Evolutionary conservation across 2,113 vertebrate species (phyloP).

Genomic region (human): GRCh38 chr2:214933501-214934000

Average conservation of each 20-base stretch:
- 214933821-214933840: neutral
- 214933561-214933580: neutral
- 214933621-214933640: neutral
- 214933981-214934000: constrained; percentile 51
- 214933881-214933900: neutral
- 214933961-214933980: constrained; percentile 48
- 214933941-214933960: constrained; percentile 44
- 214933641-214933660: neutral
- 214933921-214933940: constrained; percentile 54
- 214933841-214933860: neutral
- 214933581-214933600: neutral
- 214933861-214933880: constrained; percentile 28
- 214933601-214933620: constrained; percentile 3
- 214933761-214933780: constrained; percentile 6
- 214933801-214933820: neutral
- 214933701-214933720: neutral
- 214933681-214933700: neutral
- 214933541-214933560: neutral
- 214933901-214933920: constrained; percentile 1
- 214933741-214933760: neutral
- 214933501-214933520: neutral
- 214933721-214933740: neutral
- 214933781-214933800: constrained; percentile 6
- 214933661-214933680: neutral
- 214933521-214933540: neutral